Evolutionary conservation across 2,113 vertebrate genomes (phyloP).

Genomic region (Pedionomus torquatus): DNA sequence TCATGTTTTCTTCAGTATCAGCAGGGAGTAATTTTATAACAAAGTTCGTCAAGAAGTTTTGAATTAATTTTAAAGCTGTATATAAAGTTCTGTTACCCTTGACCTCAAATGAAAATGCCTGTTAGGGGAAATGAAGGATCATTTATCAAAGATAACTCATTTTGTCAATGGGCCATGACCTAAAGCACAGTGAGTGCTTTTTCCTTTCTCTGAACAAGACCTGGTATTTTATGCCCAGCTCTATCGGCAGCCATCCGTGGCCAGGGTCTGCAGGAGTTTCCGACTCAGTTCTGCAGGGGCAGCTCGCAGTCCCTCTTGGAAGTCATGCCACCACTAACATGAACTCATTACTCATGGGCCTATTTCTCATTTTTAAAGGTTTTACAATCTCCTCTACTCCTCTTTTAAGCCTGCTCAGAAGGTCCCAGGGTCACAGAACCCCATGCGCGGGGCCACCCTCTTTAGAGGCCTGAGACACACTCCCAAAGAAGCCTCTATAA

Average conservation of each 20-base stretch:
- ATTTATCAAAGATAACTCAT: not conserved
- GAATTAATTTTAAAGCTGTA: not conserved
- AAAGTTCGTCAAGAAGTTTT: not conserved
- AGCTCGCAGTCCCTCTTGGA: not conserved
- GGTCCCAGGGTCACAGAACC: too few relatives aligned
- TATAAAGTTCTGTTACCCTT: not conserved
- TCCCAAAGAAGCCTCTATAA: not conserved
- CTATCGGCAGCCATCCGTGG: not conserved
- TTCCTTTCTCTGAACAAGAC: not conserved
- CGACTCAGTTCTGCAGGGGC: not conserved
- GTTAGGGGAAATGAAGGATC: not conserved
- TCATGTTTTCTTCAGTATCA: not conserved
- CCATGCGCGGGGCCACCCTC: fast-evolving
- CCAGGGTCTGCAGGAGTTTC: not conserved
- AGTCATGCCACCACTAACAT: not conserved
- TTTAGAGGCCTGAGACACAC: not conserved
- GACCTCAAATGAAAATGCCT: not conserved
- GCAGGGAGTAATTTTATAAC: not conserved
- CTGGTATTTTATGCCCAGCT: not conserved
- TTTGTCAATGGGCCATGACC: not conserved
- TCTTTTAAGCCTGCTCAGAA: not conserved
- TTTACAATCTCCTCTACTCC: not conserved
- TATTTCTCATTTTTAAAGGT: not conserved
- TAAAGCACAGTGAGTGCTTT: not conserved
- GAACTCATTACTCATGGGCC: not conserved